Conservation (phyloP, 2,113 vertebrate genomes). For the Ophthalmolycus amberensis region DNA sequence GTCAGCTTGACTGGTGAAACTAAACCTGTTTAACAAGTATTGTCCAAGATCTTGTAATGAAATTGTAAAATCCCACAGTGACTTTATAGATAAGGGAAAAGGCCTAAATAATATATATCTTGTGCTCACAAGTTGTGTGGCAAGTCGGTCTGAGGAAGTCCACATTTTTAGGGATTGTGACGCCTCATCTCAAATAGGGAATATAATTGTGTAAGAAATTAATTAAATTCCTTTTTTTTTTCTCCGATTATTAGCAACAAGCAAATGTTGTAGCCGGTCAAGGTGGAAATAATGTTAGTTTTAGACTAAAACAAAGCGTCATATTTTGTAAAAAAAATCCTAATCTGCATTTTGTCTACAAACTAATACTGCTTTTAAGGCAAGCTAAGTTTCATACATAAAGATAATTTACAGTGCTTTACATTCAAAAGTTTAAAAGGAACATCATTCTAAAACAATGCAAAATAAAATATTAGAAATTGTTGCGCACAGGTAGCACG, state of each 20-base stretch:
- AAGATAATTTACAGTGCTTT: neutral
- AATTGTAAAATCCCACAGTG: neutral
- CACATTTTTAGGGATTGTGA: neutral
- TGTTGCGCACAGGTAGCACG: neutral
- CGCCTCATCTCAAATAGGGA: neutral
- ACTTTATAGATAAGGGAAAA: neutral
- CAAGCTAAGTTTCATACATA: neutral
- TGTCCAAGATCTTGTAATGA: neutral
- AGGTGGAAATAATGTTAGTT: too few species aligned
- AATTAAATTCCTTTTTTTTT: neutral
- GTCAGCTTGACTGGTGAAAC: neutral
- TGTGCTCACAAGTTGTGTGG: neutral
- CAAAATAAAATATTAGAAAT: neutral
- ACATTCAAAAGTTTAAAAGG: neutral
- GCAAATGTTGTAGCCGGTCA: too few species aligned
- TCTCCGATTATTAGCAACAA: neutral
- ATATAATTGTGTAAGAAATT: too few species aligned
- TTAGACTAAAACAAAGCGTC: neutral
- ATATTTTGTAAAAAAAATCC: neutral
- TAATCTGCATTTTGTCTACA: neutral
- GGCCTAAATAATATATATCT: neutral
- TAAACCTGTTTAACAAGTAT: constrained; percentile 6
- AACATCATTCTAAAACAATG: neutral
- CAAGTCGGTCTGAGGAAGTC: neutral
- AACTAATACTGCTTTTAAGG: neutral